Evolutionary conservation across 2,113 vertebrate genomes (phyloP).

Genomic region (Echinops telfairi): DNA sequence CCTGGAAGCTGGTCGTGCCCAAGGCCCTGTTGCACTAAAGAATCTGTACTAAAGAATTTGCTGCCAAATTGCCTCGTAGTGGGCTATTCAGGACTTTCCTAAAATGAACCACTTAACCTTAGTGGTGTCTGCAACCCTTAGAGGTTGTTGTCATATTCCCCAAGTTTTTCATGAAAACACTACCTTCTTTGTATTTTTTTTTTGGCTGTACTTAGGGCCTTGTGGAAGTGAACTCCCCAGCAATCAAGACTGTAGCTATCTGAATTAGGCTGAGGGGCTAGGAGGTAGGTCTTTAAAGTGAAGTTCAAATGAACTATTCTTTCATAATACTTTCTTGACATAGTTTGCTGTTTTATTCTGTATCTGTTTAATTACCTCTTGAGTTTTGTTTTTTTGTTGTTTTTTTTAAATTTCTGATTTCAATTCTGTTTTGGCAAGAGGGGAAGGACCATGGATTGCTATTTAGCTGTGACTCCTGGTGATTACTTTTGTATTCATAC

Average conservation of each 20-base stretch:
- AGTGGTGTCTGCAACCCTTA: background rate
- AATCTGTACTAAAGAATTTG: constrained; percentile 32
- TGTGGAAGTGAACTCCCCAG: background rate
- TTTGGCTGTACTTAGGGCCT: background rate
- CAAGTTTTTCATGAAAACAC: constrained; percentile 24
- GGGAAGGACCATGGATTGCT: background rate
- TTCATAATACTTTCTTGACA: constrained; percentile 14
- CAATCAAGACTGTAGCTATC: background rate
- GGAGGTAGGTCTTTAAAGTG: constrained; percentile 4
- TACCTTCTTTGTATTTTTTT: background rate
- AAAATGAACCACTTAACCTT: constrained; percentile 43
- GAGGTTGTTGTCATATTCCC: background rate
- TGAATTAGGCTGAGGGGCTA: background rate
- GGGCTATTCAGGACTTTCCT: background rate
- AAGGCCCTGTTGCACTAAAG: background rate
- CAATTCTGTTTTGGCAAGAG: background rate
- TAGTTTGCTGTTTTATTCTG: constrained; percentile 47
- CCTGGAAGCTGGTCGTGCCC: background rate
- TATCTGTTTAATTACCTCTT: constrained; percentile 40
- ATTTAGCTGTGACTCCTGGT: background rate
- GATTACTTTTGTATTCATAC: constrained; percentile 5
- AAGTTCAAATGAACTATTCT: background rate
- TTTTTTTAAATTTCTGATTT: background rate
- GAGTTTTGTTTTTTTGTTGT: constrained; percentile 1
- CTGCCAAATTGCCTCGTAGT: constrained; percentile 39